Evolutionary conservation across 2,888 invertebrate genomes (phyloP).

Genomic region (Craniophora ligustri): DNA sequence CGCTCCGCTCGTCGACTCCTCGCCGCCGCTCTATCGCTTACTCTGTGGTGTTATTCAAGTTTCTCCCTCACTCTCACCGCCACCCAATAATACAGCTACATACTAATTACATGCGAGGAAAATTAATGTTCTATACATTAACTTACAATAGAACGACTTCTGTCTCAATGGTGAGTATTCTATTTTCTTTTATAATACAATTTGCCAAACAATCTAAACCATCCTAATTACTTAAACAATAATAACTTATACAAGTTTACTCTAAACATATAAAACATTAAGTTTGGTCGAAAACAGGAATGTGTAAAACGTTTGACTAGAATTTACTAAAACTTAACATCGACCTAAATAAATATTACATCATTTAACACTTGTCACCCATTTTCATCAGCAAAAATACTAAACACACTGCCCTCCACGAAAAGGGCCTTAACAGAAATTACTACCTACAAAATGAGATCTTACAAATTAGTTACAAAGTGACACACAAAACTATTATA

Average conservation of each 20-base stretch:
- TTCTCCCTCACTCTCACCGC: conserved; percentile 52
- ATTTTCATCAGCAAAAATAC: conserved; percentile 65
- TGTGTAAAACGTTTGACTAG: conserved; percentile 88
- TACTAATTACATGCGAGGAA: conserved; percentile 61
- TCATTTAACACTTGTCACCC: conserved; percentile 77
- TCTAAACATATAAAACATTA: conserved; percentile 71
- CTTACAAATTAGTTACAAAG: conserved; percentile 64
- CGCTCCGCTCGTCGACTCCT: conserved; percentile 63
- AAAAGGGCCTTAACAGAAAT: conserved; percentile 65
- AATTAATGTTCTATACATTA: conserved; percentile 56
- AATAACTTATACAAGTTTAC: conserved; percentile 42
- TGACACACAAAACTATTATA: conserved; percentile 67
- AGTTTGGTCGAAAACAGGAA: conserved; percentile 88
- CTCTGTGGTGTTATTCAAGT: conserved; percentile 41
- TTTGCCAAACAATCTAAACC: conserved; percentile 49
- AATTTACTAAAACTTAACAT: conserved; percentile 88
- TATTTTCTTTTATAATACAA: conserved; percentile 22
- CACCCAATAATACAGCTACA: conserved; percentile 59
- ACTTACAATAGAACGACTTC: conserved; percentile 38
- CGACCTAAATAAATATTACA: conserved; percentile 85
- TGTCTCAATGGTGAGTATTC: conserved; percentile 50
- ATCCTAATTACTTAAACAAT: conserved; percentile 54
- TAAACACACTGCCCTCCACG: conserved; percentile 47
- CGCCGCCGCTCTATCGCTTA: conserved; percentile 50
- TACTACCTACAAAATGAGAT: conserved; percentile 81